Evolutionary conservation across 2,797 vertebrate genomes (phyloP).

Genomic region (Lerista edwardsae): DNA sequence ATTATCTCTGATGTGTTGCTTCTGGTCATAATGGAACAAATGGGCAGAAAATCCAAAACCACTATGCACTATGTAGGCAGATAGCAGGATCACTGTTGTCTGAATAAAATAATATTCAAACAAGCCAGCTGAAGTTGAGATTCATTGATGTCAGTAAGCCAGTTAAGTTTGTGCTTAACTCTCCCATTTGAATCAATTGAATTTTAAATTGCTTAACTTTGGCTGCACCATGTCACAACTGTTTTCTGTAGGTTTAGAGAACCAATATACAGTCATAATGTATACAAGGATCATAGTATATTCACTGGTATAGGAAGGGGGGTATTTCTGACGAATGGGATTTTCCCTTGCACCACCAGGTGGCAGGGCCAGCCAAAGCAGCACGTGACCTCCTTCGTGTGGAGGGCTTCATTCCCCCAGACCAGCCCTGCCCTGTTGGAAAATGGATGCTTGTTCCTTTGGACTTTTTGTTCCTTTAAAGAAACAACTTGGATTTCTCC

Average conservation of each 20-base stretch:
- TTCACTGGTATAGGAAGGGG: too few relatives aligned
- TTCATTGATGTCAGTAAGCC: neutral
- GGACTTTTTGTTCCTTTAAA: too few relatives aligned
- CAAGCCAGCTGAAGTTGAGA: neutral
- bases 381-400: too few relatives aligned
- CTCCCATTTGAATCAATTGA: neutral
- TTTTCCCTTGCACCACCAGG: too few relatives aligned
- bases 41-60: slow-evolving; percentile 17
- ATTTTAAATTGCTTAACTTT: neutral
- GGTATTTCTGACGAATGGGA: too few relatives aligned
- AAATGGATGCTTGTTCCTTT: too few relatives aligned
- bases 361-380: too few relatives aligned
- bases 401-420: too few relatives aligned
- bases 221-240: neutral
- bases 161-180: neutral
- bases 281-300: neutral
- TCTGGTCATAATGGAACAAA: slow-evolving; percentile 23
- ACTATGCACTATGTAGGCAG: neutral
- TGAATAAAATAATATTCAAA: slow-evolving; percentile 2
- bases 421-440: too few relatives aligned
- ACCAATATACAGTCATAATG: neutral
- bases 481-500: too few relatives aligned
- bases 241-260: neutral
- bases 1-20: slow-evolving; percentile 24
- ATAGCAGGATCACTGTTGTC: slow-evolving; percentile 29